Conservation (phyloP, 2,888 invertebrate species). For the Athalia rosae region DNA sequence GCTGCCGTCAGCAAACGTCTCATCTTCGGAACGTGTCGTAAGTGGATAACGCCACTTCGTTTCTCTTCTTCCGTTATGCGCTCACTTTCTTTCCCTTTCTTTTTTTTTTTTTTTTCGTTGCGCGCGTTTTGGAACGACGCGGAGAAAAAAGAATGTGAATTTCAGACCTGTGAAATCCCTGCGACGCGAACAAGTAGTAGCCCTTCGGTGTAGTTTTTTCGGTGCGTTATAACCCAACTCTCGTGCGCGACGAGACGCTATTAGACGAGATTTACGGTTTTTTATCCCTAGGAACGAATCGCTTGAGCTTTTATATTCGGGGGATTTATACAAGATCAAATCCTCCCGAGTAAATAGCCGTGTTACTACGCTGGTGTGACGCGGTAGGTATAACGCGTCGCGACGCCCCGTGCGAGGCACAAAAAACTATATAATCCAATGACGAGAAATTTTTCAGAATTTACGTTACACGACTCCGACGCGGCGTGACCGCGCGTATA, state of each 20-base stretch:
- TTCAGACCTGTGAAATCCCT: not conserved
- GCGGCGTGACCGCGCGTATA: too few relatives aligned
- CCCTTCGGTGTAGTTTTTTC: too few relatives aligned
- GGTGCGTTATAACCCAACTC: too few relatives aligned
- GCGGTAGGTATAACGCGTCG: too few relatives aligned
- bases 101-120: not conserved
- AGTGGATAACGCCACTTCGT: conserved; percentile 41
- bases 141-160: not conserved
- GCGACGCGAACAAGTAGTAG: too few relatives aligned
- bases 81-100: too few relatives aligned
- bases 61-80: not conserved
- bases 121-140: not conserved
- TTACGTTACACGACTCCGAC: too few relatives aligned
- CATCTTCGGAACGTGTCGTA: conserved; percentile 24
- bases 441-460: not conserved
- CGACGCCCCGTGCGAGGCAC: too few relatives aligned
- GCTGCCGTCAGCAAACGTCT: conserved; percentile 36
- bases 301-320: not conserved
- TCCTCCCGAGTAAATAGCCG: not conserved
- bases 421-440: conserved; percentile 7
- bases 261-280: conserved; percentile 1
- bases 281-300: conserved; percentile 2
- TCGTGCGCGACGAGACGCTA: too few relatives aligned
- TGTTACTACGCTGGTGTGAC: too few relatives aligned
- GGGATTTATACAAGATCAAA: conserved; percentile 14